These are phyloP conservation scores for Cryptocephalus moraei DNA, from an alignment of 2,888 invertebrate genomes.

Conservation along the genomic window DNA sequence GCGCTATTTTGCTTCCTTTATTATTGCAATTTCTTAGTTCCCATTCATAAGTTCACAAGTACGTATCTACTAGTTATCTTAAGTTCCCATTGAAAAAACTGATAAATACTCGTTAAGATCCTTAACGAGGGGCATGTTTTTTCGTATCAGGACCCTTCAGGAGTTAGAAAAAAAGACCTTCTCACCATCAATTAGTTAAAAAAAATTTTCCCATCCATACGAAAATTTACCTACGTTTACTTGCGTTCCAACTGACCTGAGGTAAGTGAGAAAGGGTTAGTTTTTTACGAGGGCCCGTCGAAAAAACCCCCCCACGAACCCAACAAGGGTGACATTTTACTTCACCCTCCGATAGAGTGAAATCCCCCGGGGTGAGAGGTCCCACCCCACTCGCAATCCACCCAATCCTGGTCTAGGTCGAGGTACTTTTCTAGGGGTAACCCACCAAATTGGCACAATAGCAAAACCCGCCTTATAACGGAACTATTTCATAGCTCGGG, in stretches of 20 bases:
- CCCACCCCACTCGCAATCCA: not conserved
- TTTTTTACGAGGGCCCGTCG: not conserved
- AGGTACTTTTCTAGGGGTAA: not conserved
- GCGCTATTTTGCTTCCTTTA: no score
- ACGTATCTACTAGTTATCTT: no score
- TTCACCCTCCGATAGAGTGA: not conserved
- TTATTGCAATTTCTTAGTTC: no score
- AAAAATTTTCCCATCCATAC: not conserved
- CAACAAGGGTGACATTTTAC: not conserved
- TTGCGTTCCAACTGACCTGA: not conserved
- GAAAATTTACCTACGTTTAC: not conserved
- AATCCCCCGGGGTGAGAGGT: not conserved
- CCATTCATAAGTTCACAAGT: no score
- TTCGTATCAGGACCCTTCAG: not conserved
- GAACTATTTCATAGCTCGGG: not conserved
- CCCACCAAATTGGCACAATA: not conserved
- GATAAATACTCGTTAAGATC: not conserved
- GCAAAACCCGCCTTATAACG: slow-evolving; percentile 1
- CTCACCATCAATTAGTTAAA: not conserved
- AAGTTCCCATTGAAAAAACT: no score
- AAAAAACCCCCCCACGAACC: not conserved
- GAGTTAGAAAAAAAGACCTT: not conserved
- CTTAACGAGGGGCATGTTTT: not conserved
- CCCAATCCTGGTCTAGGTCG: not conserved
- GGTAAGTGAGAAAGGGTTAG: slow-evolving; percentile 1